phyloP scores from a whole-genome alignment of 1,140 invertebrate genomes.

The Maniola jurtina region DNA sequence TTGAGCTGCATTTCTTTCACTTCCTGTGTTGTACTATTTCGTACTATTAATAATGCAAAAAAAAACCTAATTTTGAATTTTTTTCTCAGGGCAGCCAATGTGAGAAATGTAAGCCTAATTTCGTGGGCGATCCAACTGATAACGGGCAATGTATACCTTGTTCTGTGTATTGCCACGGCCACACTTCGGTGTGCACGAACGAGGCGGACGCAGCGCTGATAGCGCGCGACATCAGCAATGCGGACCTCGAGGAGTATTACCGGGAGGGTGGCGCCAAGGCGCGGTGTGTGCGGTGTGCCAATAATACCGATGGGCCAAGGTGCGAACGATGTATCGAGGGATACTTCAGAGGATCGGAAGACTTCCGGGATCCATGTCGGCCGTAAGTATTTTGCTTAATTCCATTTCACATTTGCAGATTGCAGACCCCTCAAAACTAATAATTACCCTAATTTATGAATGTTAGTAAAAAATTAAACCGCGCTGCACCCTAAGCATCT shows the following conservation, averaged over 20 bases:
- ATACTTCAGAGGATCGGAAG: constrained; percentile 90
- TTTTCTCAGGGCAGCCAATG: constrained; percentile 85
- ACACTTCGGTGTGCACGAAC: constrained; percentile 89
- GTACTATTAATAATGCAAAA: too few species aligned
- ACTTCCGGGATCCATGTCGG: constrained; percentile 86
- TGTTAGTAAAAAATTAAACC: too few species aligned
- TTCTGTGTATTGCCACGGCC: constrained; percentile 92
- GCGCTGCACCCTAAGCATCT: too few species aligned
- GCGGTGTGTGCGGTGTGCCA: constrained; percentile 90
- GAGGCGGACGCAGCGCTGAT: constrained; percentile 65
- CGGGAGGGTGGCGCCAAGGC: constrained; percentile 85
- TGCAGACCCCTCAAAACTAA: neutral
- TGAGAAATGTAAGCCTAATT: constrained; percentile 92
- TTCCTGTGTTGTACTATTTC: too few species aligned
- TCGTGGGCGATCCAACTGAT: constrained; percentile 93
- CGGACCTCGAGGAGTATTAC: constrained; percentile 78
- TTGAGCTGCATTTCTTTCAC: too few species aligned
- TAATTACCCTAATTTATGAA: neutral
- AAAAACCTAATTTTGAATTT: constrained; percentile 25
- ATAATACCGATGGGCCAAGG: constrained; percentile 89
- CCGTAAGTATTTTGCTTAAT: constrained; percentile 77
- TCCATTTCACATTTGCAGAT: neutral
- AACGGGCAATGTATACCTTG: constrained; percentile 93
- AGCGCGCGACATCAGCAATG: constrained; percentile 78
- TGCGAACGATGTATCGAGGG: constrained; percentile 93